phyloP scores from a whole-genome alignment of 1,140 invertebrate species.

The Drosophila novamexicana region DNA sequence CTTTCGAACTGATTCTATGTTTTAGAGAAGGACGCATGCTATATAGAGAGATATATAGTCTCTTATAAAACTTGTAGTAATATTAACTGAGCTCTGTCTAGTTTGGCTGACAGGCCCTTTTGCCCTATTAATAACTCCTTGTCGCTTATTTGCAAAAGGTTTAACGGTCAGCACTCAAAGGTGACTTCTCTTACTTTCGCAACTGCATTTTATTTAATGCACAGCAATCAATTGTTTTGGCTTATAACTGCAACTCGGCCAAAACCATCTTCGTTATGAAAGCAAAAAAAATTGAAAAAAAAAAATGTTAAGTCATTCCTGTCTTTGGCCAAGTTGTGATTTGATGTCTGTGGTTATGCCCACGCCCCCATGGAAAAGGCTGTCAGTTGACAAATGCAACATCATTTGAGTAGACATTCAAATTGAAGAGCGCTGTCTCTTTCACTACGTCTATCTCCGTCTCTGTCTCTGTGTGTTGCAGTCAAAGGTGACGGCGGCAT shows the following conservation, averaged over 20 bases:
- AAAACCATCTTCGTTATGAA: conserved; percentile 16
- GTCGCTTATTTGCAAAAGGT: no score
- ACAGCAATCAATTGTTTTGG: conserved; percentile 5
- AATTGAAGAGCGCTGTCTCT: conserved; percentile 19
- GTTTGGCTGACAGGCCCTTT: no score
- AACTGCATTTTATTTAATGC: conserved; percentile 5
- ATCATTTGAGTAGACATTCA: conserved; percentile 61
- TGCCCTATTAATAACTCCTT: no score
- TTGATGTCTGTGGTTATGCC: conserved; percentile 10
- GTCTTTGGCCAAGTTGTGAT: conserved; percentile 7
- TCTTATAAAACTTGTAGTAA: no score
- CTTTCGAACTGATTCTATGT: no score
- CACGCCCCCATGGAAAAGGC: conserved; percentile 39
- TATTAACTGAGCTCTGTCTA: no score
- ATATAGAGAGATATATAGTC: no score
- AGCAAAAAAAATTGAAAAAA: conserved; percentile 25
- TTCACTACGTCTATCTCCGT: background rate
- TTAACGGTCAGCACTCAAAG: background rate
- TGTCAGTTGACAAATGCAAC: conserved; percentile 49
- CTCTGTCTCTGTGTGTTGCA: conserved; percentile 8
- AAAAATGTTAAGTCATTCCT: conserved; percentile 45
- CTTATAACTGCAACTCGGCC: conserved; percentile 11
- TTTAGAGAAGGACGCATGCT: no score
- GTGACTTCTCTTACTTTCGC: background rate
- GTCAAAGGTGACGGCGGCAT: conserved; percentile 38